phyloP scores from a whole-genome alignment of 2,113 vertebrate species.

The Eonycteris spelaea region DNA sequence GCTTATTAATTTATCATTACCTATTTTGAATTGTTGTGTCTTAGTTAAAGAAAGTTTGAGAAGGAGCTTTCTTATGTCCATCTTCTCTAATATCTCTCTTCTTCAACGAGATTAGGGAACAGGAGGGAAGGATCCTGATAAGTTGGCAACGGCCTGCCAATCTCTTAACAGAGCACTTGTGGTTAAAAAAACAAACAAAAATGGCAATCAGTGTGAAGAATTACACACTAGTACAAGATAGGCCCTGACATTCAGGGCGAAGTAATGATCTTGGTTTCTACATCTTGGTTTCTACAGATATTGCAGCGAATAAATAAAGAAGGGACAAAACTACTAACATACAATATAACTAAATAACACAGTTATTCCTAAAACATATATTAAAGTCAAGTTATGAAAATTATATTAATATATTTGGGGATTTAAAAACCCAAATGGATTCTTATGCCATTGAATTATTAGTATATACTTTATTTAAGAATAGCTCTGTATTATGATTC shows the following conservation, averaged over 20 bases:
- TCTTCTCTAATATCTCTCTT: neutral
- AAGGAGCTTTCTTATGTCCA: neutral
- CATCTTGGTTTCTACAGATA: neutral
- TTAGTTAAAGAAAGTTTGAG: neutral
- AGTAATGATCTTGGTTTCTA: neutral
- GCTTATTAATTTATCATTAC: neutral
- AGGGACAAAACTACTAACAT: neutral
- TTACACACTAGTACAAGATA: neutral
- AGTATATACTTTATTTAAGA: neutral
- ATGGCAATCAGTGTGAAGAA: neutral
- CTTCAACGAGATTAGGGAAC: neutral
- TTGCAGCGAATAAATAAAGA: neutral
- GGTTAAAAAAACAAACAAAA: neutral
- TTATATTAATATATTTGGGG: neutral
- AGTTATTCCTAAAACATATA: neutral
- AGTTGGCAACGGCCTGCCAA: neutral
- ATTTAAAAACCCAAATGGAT: neutral
- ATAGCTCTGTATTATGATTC: neutral
- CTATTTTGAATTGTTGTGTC: neutral
- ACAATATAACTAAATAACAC: neutral
- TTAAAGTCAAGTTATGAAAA: neutral
- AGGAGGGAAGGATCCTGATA: neutral
- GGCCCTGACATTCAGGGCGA: neutral
- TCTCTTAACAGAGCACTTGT: neutral
- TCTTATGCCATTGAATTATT: neutral